Percentiles rank a stretch among this genome's conserved stretches.
Evolutionary conservation across 2,113 vertebrate genomes (phyloP).

Genomic region (Tenrec ecaudatus): DNA sequence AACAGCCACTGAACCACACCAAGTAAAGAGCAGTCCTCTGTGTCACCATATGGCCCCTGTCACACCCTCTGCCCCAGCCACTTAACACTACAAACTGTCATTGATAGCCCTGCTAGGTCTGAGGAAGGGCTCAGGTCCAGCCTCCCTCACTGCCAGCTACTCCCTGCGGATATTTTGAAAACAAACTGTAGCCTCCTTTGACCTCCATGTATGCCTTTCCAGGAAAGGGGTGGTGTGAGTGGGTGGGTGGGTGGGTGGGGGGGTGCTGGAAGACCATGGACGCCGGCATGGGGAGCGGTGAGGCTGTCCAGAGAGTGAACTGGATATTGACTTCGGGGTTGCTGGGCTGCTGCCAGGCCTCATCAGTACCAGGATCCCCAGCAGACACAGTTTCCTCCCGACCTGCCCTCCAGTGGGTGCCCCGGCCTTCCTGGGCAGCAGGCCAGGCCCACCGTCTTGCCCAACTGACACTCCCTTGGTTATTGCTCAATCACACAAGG

Average conservation of each 20-base stretch:
- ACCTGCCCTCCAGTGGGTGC: neutral
- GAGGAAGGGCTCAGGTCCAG: neutral
- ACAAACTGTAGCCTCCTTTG: neutral
- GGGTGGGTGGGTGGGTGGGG: no score
- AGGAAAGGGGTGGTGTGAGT: neutral
- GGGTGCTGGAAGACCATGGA: neutral
- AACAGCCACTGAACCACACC: neutral
- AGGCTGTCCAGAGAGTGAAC: neutral
- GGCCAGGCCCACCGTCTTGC: neutral
- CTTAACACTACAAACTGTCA: neutral
- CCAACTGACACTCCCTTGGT: neutral
- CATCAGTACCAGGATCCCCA: neutral
- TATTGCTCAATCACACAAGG: conserved; percentile 22
- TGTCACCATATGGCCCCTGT: neutral
- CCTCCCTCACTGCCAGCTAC: neutral
- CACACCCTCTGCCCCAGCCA: neutral
- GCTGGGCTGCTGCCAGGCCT: neutral
- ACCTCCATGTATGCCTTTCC: neutral
- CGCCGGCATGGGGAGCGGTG: neutral
- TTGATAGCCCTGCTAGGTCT: neutral
- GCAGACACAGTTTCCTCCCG: neutral
- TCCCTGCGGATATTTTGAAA: conserved; percentile 40
- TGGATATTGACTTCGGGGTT: neutral
- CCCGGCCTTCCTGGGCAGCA: neutral
- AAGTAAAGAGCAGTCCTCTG: neutral